Base-by-base conservation (phyloP, 2,113 vertebrate species). In the Anser cygnoides region DNA sequence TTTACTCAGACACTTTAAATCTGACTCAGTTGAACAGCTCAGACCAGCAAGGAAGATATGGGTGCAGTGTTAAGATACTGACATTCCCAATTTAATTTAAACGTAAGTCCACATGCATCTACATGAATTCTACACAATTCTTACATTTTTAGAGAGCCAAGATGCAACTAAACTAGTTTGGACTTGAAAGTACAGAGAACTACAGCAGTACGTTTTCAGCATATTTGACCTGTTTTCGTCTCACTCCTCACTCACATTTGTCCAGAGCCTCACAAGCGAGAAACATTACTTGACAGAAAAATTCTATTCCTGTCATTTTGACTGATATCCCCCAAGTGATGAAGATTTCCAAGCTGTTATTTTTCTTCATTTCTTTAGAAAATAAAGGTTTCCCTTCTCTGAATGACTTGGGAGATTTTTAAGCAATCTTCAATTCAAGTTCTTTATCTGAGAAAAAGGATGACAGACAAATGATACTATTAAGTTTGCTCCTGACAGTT, bases 301-400 rank as follows among this genome's bases (percentile, higher is more conserved):
- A 89, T 66, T 44, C 23, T 68, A 35, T 61, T 89, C 84, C 70
- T 90, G 84, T 79, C 74, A 89, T 87, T 90, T 87, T 94, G 84
- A 95, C 25, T 73, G 82, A 93, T 80, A 83, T 70, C 28, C 61
- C 70, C 11, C 5, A 54, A 91, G 54, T 52, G 39, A 78, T 61
- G 39, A 90, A 94, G 74, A 90, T 28, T 85, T 90, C 44, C 67
- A 92, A 87, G 44, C 19, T 62, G 19, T 70, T 83, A 70, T 87
- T 90, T 94, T 92, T 81, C 73, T 82, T 91, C 28, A 37, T 16
- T 90, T 74, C n/a, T 62, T 92, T 50, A 85, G 50, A 63, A 92
- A 85, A 92, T 37, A 93, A 85, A 95, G 43, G 23, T 74, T 84
- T 75, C 58, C 17, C 9, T 49, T 62, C 29, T 61, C 62, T 72